Evolutionary conservation across 2,113 vertebrate species (phyloP).

Genomic region (Grammomys surdaster): DNA sequence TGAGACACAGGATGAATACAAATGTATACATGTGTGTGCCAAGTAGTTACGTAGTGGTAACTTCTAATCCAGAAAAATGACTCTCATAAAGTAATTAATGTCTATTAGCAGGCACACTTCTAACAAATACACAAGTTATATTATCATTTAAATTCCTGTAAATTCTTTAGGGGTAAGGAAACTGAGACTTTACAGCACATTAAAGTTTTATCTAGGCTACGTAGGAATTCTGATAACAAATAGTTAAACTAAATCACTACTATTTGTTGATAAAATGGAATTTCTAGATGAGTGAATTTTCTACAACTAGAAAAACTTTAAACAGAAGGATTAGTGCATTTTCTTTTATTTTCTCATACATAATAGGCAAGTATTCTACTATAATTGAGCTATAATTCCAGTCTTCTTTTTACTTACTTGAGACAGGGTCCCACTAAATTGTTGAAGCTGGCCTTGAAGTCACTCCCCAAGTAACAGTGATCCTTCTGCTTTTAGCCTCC

Average conservation of each 20-base stretch:
- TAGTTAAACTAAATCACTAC: slow-evolving; percentile 4
- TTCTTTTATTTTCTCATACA: neutral
- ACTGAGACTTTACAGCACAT: neutral
- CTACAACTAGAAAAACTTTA: slow-evolving; percentile 34
- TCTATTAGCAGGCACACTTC: neutral
- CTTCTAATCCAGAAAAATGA: slow-evolving; percentile 25
- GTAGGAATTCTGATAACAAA: slow-evolving; percentile 52
- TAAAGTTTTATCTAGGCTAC: neutral
- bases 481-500: neutral
- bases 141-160: slow-evolving; percentile 22
- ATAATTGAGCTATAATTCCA: neutral
- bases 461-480: neutral
- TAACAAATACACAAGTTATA: neutral
- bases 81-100: neutral
- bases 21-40: neutral
- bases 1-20: neutral
- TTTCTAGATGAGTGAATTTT: neutral
- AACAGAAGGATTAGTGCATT: neutral
- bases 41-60: neutral
- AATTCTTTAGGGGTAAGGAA: neutral
- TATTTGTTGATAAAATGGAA: neutral
- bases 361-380: neutral
- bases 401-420: neutral
- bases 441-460: neutral
- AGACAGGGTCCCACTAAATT: neutral